Evolutionary conservation across 92 coral and sea anemone species (phyloP).

Genomic region (Umimayanthus chanpuru): DNA sequence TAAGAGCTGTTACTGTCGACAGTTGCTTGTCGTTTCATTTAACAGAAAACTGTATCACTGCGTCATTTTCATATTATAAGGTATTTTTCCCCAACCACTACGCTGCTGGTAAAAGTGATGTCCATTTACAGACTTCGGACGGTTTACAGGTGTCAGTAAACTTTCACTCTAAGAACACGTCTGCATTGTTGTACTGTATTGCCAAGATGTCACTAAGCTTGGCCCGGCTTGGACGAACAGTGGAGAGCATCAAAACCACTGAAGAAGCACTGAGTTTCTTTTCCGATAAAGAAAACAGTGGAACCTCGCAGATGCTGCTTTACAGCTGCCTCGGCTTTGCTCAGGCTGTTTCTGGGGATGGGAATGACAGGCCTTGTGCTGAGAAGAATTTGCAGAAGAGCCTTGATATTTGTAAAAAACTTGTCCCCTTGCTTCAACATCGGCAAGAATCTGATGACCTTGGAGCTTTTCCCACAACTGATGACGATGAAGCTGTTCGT

Average conservation of each 20-base stretch:
- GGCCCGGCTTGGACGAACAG: neutral
- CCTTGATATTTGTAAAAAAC: neutral
- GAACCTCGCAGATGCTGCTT: constrained; percentile 10
- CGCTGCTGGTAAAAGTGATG: neutral
- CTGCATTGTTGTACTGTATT: neutral
- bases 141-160: neutral
- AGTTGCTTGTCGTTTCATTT: neutral
- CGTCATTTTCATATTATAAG: neutral
- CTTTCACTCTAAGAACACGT: neutral
- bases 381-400: neutral
- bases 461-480: no score
- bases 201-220: neutral
- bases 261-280: no score
- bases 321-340: constrained; percentile 14
- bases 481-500: neutral
- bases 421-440: neutral
- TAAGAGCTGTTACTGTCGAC: constrained; percentile 8
- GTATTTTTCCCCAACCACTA: neutral
- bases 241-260: no score
- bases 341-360: neutral
- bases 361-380: neutral
- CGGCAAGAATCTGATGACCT: neutral
- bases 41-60: neutral
- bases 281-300: neutral
- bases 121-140: neutral